Base-by-base conservation (phyloP, 2,797 vertebrate genomes). In the Smutsia gigantea region DNA sequence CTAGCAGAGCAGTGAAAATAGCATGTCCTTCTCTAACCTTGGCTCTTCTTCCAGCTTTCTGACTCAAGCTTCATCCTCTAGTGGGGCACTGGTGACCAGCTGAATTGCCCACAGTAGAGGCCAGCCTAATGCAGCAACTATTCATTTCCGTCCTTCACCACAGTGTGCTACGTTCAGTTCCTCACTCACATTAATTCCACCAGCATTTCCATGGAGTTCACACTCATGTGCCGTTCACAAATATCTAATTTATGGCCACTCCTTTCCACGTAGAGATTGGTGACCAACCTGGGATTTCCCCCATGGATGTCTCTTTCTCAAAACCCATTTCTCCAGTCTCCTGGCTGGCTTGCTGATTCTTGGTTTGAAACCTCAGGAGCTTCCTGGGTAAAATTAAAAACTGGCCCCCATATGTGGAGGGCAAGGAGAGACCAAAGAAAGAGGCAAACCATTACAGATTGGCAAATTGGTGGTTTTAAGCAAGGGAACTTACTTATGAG, bases 1-100 rank as follows among this genome's bases (percentile, higher is more conserved):
- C 0, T 0, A 4, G 51, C 51, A 42, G 83, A 69, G 19, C 2
- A 11, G 19, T n/a, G 37, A 37, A 46, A 46, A 8, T 1, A 15
- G 9, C 19, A 23, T 9, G 0, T 25, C 31, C n/a, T 66, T 34
- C 64, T 66, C 59, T 49, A 64, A 49, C 19, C 79, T 64, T 29
- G 46, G 59, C 19, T 42, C 31, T 64, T 49, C 59, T 82, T 34
- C 31, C 42, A 57, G 27, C 23, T 37, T 57, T 57, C 75, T 57
- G 57, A 39, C 53, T 57, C 2, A 9, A 57, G 25, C 34, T 66
- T 66, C 23, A 79, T 23, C 53, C 75, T 57, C 53, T 57, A n/a
- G 27, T 7, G 27, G 23, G 53, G 53, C 23, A 57, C 37, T 4
- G 25, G 0, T 39, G n/a, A 23, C 53, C 0, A 5, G 12, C 46